Conservation (phyloP, 1,140 invertebrate species). For the Branchinecta lindahli region DNA sequence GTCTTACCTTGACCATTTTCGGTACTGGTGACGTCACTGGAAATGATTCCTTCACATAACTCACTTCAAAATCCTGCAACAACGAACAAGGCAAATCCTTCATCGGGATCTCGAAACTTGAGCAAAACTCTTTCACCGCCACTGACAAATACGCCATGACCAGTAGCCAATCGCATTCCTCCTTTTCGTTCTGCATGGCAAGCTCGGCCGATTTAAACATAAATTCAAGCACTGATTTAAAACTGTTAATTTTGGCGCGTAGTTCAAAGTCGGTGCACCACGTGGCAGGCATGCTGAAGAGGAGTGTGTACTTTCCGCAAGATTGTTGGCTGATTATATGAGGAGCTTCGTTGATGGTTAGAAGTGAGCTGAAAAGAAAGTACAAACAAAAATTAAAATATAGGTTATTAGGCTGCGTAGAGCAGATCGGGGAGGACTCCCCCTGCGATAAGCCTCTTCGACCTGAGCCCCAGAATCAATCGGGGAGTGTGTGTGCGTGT, state of each 20-base stretch:
- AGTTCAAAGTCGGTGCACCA: not conserved
- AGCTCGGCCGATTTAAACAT: not conserved
- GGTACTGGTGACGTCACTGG: not conserved
- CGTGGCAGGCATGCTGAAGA: not conserved
- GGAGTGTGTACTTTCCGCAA: not conserved
- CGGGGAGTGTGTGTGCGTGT: too few relatives aligned
- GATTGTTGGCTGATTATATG: not conserved
- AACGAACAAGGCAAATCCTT: not conserved
- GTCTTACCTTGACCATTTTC: not conserved
- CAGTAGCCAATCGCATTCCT: not conserved
- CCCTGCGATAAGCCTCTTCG: too few relatives aligned
- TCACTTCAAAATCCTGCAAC: not conserved
- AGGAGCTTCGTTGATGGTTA: not conserved
- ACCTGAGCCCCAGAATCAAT: too few relatives aligned
- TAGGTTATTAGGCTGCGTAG: too few relatives aligned
- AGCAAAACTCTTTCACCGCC: not conserved
- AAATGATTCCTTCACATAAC: not conserved
- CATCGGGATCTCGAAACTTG: not conserved
- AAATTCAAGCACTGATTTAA: not conserved
- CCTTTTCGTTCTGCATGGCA: not conserved
- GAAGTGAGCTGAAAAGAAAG: not conserved
- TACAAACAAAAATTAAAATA: too few relatives aligned
- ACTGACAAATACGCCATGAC: not conserved
- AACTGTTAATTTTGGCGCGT: not conserved
- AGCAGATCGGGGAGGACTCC: too few relatives aligned